phyloP scores from a whole-genome alignment of 2,113 vertebrate species.

The Apteryx mantelli region DNA sequence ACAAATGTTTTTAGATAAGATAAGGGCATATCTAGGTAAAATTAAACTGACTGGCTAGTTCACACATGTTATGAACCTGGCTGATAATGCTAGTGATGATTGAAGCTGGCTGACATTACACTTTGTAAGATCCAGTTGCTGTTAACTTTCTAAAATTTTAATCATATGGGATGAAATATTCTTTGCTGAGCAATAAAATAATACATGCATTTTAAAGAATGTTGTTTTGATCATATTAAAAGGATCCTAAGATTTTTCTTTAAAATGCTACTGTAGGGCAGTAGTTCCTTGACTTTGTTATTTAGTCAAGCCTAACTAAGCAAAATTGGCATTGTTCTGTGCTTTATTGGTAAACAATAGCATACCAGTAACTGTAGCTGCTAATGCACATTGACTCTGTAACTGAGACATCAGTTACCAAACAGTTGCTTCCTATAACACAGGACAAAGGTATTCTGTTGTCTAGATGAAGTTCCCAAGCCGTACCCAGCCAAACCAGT shows the following conservation, averaged over 20 bases:
- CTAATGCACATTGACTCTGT: neutral
- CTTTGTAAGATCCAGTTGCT: conserved; percentile 19
- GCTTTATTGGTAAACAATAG: neutral
- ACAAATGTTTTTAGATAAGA: neutral
- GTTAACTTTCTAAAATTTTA: conserved; percentile 35
- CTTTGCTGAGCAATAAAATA: neutral
- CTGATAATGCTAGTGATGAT: neutral
- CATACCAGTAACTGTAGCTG: neutral
- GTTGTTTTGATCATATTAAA: neutral
- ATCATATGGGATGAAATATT: neutral
- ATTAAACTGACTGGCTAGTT: neutral
- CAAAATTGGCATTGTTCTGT: neutral
- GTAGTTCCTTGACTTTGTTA: neutral
- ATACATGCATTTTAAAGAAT: neutral
- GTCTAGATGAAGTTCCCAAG: neutral
- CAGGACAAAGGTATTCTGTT: neutral
- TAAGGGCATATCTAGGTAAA: neutral
- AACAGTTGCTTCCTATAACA: neutral
- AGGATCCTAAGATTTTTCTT: neutral
- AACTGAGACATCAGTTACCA: neutral
- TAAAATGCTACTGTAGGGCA: neutral
- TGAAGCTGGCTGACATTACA: conserved; percentile 6
- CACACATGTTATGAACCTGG: neutral
- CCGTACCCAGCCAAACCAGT: neutral
- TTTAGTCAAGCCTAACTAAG: neutral